Evolutionary conservation across 1,140 invertebrate species (phyloP).

Genomic region (Hypsibius dujardini): DNA sequence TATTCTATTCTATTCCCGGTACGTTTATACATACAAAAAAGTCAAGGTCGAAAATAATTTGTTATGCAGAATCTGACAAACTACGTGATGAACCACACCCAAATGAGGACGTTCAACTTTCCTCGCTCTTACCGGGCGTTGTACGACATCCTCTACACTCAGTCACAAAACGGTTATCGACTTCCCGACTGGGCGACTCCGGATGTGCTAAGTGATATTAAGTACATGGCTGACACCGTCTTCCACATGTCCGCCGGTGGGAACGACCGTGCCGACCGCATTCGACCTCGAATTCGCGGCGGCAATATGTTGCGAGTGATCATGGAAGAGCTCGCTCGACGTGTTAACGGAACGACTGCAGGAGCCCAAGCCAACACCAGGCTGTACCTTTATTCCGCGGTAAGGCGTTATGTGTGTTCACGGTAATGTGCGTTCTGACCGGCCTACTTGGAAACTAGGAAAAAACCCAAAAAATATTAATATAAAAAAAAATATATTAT

Average conservation of each 20-base stretch:
- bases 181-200: background rate
- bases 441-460: too few relatives aligned
- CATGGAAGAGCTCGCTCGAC: background rate
- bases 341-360: background rate
- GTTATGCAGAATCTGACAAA: conserved; percentile 6
- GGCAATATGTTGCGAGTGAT: conserved; percentile 6
- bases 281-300: background rate
- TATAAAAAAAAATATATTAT: too few relatives aligned
- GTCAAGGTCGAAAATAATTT: background rate
- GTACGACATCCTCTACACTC: conserved; percentile 5
- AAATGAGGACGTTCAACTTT: background rate
- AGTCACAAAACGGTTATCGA: background rate
- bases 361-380: background rate
- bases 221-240: conserved; percentile 8
- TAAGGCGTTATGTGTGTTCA: background rate
- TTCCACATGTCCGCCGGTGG: background rate
- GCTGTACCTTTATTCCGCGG: background rate
- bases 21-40: background rate
- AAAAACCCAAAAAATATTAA: too few relatives aligned
- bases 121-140: background rate
- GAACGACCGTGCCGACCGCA: background rate
- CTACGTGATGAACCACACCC: background rate
- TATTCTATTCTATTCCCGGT: background rate
- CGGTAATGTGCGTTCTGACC: too few relatives aligned
- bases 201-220: background rate